Evolutionary conservation across 2,888 invertebrate genomes (phyloP).

Genomic region (Machimus rusticus): DNA sequence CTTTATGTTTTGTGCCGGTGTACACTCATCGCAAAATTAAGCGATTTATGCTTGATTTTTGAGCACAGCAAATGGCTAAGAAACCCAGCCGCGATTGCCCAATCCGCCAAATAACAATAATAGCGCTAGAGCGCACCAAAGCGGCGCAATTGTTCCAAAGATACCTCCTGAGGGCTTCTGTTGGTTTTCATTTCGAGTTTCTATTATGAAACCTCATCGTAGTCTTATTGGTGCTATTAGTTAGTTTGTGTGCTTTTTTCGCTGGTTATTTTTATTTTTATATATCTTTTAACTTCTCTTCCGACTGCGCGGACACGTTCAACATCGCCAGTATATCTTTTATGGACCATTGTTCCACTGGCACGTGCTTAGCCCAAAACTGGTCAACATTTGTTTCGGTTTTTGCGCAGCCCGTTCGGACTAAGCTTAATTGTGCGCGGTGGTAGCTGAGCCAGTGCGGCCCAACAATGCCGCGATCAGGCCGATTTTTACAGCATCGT

Average conservation of each 20-base stretch:
- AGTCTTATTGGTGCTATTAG: constrained; percentile 35
- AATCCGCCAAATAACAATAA: constrained; percentile 23
- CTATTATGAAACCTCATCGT: constrained; percentile 39
- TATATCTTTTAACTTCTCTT: neutral
- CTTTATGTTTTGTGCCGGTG: neutral
- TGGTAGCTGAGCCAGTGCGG: neutral
- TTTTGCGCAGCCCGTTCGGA: neutral
- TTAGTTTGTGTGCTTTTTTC: neutral
- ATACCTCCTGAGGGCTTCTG: constrained; percentile 46
- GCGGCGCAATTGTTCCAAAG: constrained; percentile 8
- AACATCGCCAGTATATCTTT: constrained; percentile 23
- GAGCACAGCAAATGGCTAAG: neutral
- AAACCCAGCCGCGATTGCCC: constrained; percentile 19
- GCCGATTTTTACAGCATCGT: neutral
- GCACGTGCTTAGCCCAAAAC: constrained; percentile 25
- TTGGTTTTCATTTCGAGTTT: constrained; percentile 44
- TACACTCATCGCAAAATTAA: neutral
- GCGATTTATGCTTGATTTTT: constrained; percentile 13
- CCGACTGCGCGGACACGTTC: neutral
- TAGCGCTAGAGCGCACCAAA: constrained; percentile 9
- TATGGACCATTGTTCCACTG: constrained; percentile 26
- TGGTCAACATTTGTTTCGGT: neutral
- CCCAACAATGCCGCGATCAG: neutral
- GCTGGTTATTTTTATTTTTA: neutral
- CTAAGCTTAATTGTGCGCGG: constrained; percentile 4